Evolutionary conservation across 2,888 invertebrate species (phyloP).

Genomic region (Polydrusus pterygomalis): DNA sequence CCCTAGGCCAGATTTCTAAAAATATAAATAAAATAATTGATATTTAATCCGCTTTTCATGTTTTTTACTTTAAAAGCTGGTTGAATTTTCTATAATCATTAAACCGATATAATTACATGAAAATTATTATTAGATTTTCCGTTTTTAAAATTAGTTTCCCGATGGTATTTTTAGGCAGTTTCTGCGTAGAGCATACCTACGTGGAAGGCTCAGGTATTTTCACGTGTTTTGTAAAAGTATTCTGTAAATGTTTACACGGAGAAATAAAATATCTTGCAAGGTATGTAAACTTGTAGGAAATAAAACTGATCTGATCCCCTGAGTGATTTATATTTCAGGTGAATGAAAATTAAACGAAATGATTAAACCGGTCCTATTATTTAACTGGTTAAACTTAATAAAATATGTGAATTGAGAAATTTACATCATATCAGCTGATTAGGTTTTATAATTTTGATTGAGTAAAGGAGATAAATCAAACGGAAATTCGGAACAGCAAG

Average conservation of each 20-base stretch:
- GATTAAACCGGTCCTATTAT: constrained; percentile 9
- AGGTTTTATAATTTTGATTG: background rate
- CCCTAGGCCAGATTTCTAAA: too few relatives aligned
- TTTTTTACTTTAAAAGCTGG: too few relatives aligned
- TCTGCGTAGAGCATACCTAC: constrained; percentile 31
- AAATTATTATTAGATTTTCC: constrained; percentile 35
- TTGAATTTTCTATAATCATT: background rate
- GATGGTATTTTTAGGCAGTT: constrained; percentile 33
- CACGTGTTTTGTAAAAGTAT: constrained; percentile 36
- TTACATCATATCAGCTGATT: constrained; percentile 16
- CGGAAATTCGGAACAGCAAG: too few relatives aligned
- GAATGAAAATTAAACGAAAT: constrained; percentile 19
- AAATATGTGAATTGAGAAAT: constrained; percentile 3
- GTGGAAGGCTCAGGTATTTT: constrained; percentile 32
- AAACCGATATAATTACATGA: constrained; percentile 2
- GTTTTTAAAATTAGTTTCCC: constrained; percentile 31
- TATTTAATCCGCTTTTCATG: too few relatives aligned
- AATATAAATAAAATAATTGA: too few relatives aligned
- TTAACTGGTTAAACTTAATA: constrained; percentile 8
- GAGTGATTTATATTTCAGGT: constrained; percentile 27
- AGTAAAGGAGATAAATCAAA: too few relatives aligned
- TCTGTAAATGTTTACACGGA: constrained; percentile 33
- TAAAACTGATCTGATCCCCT: constrained; percentile 25
- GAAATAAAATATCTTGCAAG: constrained; percentile 34
- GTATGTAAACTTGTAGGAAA: constrained; percentile 38